Evolutionary conservation across 1,140 invertebrate genomes (phyloP), one percentile per base, ranked within the genome.

Genomic region (Microplitis mediator): DNA sequence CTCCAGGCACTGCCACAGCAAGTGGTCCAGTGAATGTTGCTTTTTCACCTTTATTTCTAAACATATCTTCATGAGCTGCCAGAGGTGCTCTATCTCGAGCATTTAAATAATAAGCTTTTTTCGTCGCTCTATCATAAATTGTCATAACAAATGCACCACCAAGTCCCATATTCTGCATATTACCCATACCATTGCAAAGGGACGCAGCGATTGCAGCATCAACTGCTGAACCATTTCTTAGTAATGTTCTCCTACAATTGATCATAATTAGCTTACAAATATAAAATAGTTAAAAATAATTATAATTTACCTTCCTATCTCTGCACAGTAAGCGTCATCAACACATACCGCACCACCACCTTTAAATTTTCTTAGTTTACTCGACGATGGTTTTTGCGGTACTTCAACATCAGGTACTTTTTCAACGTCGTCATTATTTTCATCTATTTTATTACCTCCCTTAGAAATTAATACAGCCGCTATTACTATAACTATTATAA

Each of bases 121-220:
- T 88, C 13, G 86, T 88, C 72, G 88, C 86, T 87, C 86, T 87
- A 63, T 90, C 85, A 81, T 95, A 97, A 61, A 95, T 89, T 3
- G 94, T 94, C 92, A 96, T 93, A 70, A 97, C 84, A 80, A 93
- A 92, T 0, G 95, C 96, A 60, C 97, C 97, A 3, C 96, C 96
- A 0, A 97, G 81, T 0, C 97, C 97, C 89, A 95, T 92, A 79
- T 93, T 95, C 76, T 97, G 94, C 75, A 93, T 89, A 79, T 95
- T 94, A 11, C 95, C 88, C 0, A 97, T 89, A 0, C 95, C 95
- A 77, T 95, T 93, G 88, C 96, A 98, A 70, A 98, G 92, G 78
- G 96, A 87, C 0, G 93, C 86, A 0, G 95, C 93, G 31, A 98
- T 91, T 0, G 95, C 91, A 1, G 95, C 94, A 84, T 98, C 97